phyloP scores from a whole-genome alignment of 2,113 vertebrate species.

The Cryptomyrus ogoouensis region DNA sequence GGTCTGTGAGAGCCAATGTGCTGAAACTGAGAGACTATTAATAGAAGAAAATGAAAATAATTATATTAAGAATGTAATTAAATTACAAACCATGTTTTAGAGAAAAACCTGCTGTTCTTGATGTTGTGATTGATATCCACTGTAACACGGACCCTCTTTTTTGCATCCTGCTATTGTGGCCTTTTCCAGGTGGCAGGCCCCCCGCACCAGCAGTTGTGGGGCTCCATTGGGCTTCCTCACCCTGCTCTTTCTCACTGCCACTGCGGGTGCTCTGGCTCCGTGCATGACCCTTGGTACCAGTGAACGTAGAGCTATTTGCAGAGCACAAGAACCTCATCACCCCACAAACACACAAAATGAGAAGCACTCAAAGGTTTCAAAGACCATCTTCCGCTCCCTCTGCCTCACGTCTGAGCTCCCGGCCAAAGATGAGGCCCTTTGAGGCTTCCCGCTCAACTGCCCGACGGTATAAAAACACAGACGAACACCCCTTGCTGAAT shows the following conservation, averaged over 20 bases:
- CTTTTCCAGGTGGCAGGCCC: background rate
- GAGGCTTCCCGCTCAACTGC: background rate
- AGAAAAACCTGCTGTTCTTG: background rate
- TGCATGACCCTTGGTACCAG: background rate
- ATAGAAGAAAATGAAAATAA: background rate
- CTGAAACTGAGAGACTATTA: constrained; percentile 8
- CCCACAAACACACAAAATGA: background rate
- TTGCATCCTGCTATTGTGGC: background rate
- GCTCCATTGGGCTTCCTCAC: background rate
- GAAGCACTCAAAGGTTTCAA: background rate
- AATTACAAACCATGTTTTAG: constrained; percentile 2
- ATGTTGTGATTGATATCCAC: background rate
- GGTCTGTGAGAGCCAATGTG: background rate
- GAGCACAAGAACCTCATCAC: background rate
- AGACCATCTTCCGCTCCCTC: background rate
- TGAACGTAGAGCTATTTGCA: background rate
- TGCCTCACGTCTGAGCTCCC: background rate
- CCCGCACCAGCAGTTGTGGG: background rate
- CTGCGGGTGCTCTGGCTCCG: background rate
- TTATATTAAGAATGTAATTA: constrained; percentile 15
- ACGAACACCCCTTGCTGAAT: background rate
- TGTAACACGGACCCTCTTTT: background rate
- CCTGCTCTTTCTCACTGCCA: no score
- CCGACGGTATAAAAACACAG: background rate
- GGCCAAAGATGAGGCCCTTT: background rate